Base-by-base conservation (phyloP, 2,113 vertebrate genomes). In the Zosterops japonicus region DNA sequence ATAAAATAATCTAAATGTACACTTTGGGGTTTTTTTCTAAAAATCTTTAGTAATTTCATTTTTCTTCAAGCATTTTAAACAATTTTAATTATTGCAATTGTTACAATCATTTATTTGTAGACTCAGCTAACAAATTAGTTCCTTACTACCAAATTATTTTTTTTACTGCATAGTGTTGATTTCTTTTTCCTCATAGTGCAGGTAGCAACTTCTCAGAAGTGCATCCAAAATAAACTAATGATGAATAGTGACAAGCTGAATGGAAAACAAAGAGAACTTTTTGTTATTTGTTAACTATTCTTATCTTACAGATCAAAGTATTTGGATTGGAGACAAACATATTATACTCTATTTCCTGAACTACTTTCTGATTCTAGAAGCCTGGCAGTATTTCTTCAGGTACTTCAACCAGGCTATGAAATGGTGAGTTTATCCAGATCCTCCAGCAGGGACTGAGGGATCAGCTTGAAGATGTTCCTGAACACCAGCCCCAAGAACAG, bases 301-400 rank as follows among this genome's bases (percentile, higher is more conserved):
- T 86, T 95, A 68, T 80, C 56, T 93, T 60, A 56, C 44, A 88
- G 92, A 95, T 93, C 78, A 93, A 95, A 93, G 92, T 46, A 57
- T 68, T 83, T 81, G 68, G 60, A 61, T 41, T 0, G 1, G 31
- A 78, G 68, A 49, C 47, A 92, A 96, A 74, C 46, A 70, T 6
- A n/a, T 44, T 49, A n/a, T 8, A 15, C 59, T 60, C 22, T 46
- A 41, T 75, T 94, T 93, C 55, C 59, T 7, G 3, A 56, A 55
- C 46, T 74, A 6, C 42, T 59, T 61, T 88, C 60, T 83, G 42
- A 41, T 79, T 49, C 21, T 7, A 76, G 84, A 87, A 89, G 39
- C 42, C 47, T 52, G 59, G 36, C 55, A 35, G 14, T 27, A 22
- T 59, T 88, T 77, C 57, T 80, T 67, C 33, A 77, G 83, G 68